These are phyloP conservation scores for Avahi laniger DNA, from an alignment of 2,797 vertebrate species.

Conservation along the genomic window DNA sequence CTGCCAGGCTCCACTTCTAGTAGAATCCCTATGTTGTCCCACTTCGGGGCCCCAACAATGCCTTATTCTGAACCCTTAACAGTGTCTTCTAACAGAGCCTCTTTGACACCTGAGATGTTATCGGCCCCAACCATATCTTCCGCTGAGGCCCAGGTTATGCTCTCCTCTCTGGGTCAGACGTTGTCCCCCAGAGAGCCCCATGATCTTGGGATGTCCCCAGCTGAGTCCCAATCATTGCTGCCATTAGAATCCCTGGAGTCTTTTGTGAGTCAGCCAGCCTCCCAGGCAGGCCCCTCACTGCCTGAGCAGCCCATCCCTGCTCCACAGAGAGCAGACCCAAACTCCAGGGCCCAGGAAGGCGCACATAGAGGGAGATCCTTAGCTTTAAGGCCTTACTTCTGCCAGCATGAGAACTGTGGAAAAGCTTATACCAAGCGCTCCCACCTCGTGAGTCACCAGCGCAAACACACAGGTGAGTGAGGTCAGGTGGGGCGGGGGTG, in stretches of 20 bases:
- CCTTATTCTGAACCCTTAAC: background rate
- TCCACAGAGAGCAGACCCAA: background rate
- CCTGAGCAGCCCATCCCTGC: background rate
- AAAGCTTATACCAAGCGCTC: conserved; percentile 74
- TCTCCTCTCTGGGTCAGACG: background rate
- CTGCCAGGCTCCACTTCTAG: background rate
- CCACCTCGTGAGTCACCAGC: conserved; percentile 63
- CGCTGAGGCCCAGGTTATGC: background rate
- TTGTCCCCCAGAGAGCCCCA: background rate
- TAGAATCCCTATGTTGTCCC: background rate
- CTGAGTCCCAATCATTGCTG: background rate
- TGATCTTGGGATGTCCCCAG: background rate
- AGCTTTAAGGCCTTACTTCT: conserved; percentile 32
- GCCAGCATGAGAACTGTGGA: conserved; percentile 43
- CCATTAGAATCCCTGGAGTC: conserved; percentile 1
- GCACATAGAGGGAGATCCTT: background rate
- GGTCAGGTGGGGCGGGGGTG: background rate
- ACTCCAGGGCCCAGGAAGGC: background rate
- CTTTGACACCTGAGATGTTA: background rate
- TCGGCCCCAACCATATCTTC: background rate
- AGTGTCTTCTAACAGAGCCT: background rate
- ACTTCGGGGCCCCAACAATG: background rate
- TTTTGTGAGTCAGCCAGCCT: background rate
- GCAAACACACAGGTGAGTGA: conserved; percentile 70
- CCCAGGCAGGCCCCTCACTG: background rate